phyloP scores from a whole-genome alignment of 1,140 invertebrate species.

The Pachypsylla venusta region DNA sequence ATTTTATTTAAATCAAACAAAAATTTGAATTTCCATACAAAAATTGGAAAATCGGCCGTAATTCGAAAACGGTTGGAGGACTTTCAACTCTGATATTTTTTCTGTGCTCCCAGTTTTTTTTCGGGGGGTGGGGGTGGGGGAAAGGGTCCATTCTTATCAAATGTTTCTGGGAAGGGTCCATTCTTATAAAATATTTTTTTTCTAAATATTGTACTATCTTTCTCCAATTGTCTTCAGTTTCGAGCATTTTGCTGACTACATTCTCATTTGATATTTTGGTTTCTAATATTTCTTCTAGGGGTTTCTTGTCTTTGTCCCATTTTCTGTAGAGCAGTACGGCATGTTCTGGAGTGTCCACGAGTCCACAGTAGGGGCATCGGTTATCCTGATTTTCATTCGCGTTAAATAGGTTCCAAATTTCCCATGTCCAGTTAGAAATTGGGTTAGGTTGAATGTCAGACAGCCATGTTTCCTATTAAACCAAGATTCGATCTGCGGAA shows the following conservation, averaged over 20 bases:
- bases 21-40: no score
- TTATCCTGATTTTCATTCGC: constrained; percentile 20
- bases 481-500: constrained; percentile 18
- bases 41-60: no score
- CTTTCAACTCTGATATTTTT: no score
- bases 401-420: constrained; percentile 26
- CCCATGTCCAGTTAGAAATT: constrained; percentile 28
- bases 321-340: constrained; percentile 21
- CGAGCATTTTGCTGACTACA: background rate
- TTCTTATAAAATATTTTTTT: no score
- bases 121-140: no score
- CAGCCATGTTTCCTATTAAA: constrained; percentile 17
- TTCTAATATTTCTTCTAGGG: no score
- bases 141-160: no score
- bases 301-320: background rate
- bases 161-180: no score
- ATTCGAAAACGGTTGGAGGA: no score
- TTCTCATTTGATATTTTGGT: background rate
- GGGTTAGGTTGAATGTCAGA: constrained; percentile 22
- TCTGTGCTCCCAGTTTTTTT: no score
- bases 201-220: background rate
- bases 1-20: no score
- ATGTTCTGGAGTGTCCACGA: constrained; percentile 23
- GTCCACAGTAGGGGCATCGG: constrained; percentile 17
- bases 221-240: background rate